These are phyloP conservation scores for Tapirus indicus DNA, from an alignment of 2,797 vertebrate species.

Conservation along the genomic window DNA sequence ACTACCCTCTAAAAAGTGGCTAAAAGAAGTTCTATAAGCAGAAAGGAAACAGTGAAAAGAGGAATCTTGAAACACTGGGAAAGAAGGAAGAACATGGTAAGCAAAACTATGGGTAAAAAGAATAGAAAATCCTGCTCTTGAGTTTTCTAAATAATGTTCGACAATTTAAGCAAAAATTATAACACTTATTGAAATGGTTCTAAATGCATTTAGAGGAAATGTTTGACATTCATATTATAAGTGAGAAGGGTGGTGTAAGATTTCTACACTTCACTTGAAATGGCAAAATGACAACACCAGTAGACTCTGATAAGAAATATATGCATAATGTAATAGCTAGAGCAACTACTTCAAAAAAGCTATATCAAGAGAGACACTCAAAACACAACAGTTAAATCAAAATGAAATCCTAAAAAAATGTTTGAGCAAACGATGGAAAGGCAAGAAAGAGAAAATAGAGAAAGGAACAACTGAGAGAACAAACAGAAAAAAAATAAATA, in stretches of 20 bases:
- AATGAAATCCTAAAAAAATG: not conserved
- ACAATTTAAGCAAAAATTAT: not conserved
- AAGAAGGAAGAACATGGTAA: not conserved
- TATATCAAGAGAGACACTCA: not conserved
- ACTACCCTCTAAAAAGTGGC: not conserved
- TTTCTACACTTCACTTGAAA: not conserved
- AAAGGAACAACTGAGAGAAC: not conserved
- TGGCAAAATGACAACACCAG: not conserved
- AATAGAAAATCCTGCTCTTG: not conserved
- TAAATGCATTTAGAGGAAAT: not conserved
- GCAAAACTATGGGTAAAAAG: not conserved
- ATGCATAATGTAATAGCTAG: not conserved
- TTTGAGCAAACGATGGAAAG: not conserved
- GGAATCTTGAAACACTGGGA: not conserved
- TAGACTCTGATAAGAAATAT: not conserved
- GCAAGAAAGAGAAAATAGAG: not conserved
- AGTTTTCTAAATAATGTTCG: slow-evolving; percentile 4
- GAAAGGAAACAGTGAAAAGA: not conserved
- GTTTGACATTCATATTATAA: not conserved
- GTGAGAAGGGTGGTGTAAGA: not conserved
- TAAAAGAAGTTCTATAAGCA: not conserved
- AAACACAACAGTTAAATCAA: not conserved
- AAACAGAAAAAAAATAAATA: not conserved
- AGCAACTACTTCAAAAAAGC: not conserved
- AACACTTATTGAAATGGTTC: not conserved